phyloP scores from a whole-genome alignment of 1,140 invertebrate genomes.

The Littorina saxatilis region DNA sequence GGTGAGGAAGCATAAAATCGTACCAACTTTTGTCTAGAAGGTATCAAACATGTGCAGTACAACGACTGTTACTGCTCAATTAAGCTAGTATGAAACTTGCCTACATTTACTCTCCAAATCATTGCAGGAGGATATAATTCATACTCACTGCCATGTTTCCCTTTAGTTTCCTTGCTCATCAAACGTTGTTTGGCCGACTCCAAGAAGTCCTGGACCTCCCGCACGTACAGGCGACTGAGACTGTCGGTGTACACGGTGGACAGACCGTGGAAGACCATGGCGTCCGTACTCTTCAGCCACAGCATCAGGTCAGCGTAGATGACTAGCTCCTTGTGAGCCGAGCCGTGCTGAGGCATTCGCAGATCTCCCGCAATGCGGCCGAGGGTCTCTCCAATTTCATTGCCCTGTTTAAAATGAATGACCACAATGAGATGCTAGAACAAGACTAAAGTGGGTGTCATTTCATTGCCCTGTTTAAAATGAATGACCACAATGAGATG shows the following conservation, averaged over 20 bases:
- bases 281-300: constrained; percentile 91
- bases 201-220: constrained; percentile 88
- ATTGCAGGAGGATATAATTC: no score
- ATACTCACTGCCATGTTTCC: constrained; percentile 55
- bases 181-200: constrained; percentile 82
- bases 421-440: constrained; percentile 1
- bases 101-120: no score
- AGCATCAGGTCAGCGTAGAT: constrained; percentile 93
- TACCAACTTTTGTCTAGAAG: no score
- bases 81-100: no score
- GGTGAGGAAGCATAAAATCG: no score
- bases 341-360: constrained; percentile 84
- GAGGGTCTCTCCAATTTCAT: constrained; percentile 81
- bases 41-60: no score
- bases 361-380: constrained; percentile 80
- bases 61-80: no score
- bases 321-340: constrained; percentile 88
- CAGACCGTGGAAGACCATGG: constrained; percentile 86
- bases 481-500: constrained; percentile 14
- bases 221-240: constrained; percentile 89
- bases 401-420: constrained; percentile 78
- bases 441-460: no score
- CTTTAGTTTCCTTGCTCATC: constrained; percentile 62
- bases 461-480: constrained; percentile 81
- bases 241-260: constrained; percentile 87